Conservation (phyloP, 2,888 invertebrate species). For the Melinaea menophilus region DNA sequence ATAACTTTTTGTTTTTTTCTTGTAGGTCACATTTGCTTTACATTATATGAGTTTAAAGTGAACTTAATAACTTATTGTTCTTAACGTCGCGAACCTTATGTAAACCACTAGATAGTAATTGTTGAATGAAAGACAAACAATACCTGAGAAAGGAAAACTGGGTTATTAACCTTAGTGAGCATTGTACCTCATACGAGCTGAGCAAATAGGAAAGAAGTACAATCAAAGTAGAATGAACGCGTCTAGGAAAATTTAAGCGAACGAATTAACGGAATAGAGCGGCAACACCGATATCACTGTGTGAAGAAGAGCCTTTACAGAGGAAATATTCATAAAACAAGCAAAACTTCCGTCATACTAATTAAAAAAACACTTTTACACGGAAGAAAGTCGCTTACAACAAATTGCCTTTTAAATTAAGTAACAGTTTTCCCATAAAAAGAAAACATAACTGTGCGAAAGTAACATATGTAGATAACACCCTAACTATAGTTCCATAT, state of each 20-base stretch:
- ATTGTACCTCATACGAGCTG: constrained; percentile 52
- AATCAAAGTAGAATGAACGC: constrained; percentile 20
- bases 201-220: constrained; percentile 43
- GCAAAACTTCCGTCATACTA: not conserved
- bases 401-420: constrained; percentile 4
- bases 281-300: not conserved
- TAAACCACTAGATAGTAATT: constrained; percentile 25
- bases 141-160: constrained; percentile 46
- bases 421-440: not conserved
- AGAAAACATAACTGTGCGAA: not conserved
- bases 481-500: not conserved
- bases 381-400: not conserved
- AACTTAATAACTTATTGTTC: constrained; percentile 16
- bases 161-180: constrained; percentile 66
- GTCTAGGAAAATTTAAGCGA: constrained; percentile 15
- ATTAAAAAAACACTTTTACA: not conserved
- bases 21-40: not conserved
- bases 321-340: not conserved
- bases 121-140: constrained; percentile 30
- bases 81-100: constrained; percentile 26
- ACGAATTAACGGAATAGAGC: not conserved
- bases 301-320: not conserved
- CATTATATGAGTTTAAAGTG: not conserved
- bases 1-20: not conserved
- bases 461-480: constrained; percentile 2